Conservation (phyloP, 2,113 vertebrate species). For the Sylvietta virens region DNA sequence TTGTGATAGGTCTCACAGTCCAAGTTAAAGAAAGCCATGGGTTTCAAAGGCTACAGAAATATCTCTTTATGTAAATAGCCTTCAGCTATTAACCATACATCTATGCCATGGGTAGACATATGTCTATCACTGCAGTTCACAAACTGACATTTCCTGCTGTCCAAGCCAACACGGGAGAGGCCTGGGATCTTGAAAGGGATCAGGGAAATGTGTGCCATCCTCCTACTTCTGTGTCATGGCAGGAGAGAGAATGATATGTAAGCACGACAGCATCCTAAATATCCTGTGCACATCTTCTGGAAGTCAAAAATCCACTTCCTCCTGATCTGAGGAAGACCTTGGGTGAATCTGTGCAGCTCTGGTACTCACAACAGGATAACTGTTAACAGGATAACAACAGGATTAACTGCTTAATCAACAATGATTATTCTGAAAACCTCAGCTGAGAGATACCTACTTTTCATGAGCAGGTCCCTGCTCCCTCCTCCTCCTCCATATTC, state of each 20-base stretch:
- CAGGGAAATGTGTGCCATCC: not conserved
- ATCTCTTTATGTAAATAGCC: not conserved
- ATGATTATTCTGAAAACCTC: not conserved
- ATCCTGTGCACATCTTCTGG: not conserved
- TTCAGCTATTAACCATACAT: not conserved
- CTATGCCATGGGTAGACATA: not conserved
- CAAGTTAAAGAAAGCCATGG: not conserved
- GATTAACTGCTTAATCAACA: not conserved
- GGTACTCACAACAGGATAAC: not conserved
- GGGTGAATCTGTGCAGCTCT: not conserved
- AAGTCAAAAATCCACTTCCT: not conserved
- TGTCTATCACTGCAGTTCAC: not conserved
- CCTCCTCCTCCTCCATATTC: not conserved
- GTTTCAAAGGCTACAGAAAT: not conserved
- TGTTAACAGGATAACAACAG: not conserved
- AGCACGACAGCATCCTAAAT: not conserved
- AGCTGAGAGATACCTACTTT: not conserved
- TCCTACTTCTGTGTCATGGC: not conserved
- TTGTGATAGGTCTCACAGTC: not conserved
- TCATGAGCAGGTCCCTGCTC: not conserved
- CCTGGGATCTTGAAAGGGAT: not conserved
- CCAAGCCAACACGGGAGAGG: not conserved
- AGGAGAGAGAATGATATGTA: not conserved
- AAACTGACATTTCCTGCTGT: not conserved
- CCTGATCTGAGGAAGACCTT: not conserved